Percentiles rank a stretch among this genome's conserved stretches.
These are phyloP conservation scores for Drosophila hydei DNA, from an alignment of 1,140 invertebrate genomes.

Conservation along the genomic window DNA sequence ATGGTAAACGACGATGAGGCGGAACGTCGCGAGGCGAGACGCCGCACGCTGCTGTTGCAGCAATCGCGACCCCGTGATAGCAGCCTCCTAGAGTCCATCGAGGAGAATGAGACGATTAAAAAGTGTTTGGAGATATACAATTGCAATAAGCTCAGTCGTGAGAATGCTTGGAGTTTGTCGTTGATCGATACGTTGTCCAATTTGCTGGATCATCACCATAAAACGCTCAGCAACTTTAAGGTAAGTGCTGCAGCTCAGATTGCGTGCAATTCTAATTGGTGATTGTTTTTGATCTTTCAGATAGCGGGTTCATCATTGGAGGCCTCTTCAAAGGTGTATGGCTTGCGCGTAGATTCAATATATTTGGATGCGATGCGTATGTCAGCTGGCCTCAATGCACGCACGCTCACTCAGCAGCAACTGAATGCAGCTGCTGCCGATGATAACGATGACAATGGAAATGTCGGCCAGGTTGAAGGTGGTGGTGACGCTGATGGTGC, in stretches of 20 bases:
- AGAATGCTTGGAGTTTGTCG: conserved; percentile 90
- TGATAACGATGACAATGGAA: conserved; percentile 58
- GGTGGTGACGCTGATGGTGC: conserved; percentile 30
- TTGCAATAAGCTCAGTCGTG: conserved; percentile 88
- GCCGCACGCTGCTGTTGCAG: conserved; percentile 62
- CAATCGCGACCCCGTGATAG: conserved; percentile 34
- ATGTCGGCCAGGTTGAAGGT: conserved; percentile 29
- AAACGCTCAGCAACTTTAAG: conserved; percentile 87
- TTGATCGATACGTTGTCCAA: conserved; percentile 90
- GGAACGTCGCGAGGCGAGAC: conserved; percentile 70
- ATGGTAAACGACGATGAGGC: conserved; percentile 81
- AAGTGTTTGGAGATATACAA: conserved; percentile 78
- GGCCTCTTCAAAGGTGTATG: conserved; percentile 91
- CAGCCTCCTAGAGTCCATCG: conserved; percentile 54
- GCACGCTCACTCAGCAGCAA: conserved; percentile 60
- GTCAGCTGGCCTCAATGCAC: conserved; percentile 85
- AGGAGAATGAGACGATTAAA: conserved; percentile 74
- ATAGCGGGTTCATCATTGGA: conserved; percentile 89
- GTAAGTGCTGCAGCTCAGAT: conserved; percentile 65
- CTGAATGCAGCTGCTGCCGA: conserved; percentile 52
- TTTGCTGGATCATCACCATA: conserved; percentile 87
- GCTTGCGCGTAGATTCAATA: conserved; percentile 89
- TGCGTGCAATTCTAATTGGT: neutral
- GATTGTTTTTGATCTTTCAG: conserved; percentile 18
- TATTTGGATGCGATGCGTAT: conserved; percentile 89